Conservation (phyloP, 2,888 invertebrate genomes). For the Acronicta psi region DNA sequence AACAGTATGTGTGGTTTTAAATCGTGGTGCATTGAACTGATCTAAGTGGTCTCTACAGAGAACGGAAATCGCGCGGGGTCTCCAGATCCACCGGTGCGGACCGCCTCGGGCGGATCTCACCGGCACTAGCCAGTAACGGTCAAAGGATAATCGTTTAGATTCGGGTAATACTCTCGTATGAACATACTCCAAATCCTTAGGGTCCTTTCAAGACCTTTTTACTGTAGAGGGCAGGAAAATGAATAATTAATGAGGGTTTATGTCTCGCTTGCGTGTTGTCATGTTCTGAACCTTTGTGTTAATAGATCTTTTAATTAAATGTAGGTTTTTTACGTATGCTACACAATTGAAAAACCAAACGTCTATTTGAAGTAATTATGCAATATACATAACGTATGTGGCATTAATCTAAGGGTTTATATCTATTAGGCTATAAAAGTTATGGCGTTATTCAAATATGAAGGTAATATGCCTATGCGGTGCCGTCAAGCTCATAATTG, state of each 20-base stretch:
- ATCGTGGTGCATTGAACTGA: conserved; percentile 74
- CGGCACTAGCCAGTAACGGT: conserved; percentile 65
- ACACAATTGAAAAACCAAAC: too few relatives aligned
- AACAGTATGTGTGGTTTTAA: conserved; percentile 23
- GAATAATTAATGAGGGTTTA: conserved; percentile 39
- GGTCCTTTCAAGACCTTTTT: conserved; percentile 39
- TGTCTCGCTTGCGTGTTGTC: conserved; percentile 10
- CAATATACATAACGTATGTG: too few relatives aligned
- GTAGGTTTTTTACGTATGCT: too few relatives aligned
- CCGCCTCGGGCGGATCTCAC: conserved; percentile 71
- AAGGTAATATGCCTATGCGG: conserved; percentile 50
- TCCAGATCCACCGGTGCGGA: conserved; percentile 62
- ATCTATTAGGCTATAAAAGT: conserved; percentile 35
- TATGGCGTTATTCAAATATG: conserved; percentile 35
- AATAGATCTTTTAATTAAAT: not conserved
- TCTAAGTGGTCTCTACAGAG: conserved; percentile 57
- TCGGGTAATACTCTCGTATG: conserved; percentile 45
- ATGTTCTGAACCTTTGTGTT: conserved; percentile 13
- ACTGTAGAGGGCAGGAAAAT: conserved; percentile 27
- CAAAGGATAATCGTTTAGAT: conserved; percentile 52
- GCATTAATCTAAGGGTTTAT: conserved; percentile 27
- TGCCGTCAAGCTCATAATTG: conserved; percentile 80
- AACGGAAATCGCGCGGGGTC: conserved; percentile 71
- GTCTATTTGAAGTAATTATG: too few relatives aligned
- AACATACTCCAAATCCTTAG: conserved; percentile 21